Evolutionary conservation across 2,113 vertebrate species (phyloP), one percentile per base, ranked within the genome.

Genomic region (Tragelaphus scriptus): DNA sequence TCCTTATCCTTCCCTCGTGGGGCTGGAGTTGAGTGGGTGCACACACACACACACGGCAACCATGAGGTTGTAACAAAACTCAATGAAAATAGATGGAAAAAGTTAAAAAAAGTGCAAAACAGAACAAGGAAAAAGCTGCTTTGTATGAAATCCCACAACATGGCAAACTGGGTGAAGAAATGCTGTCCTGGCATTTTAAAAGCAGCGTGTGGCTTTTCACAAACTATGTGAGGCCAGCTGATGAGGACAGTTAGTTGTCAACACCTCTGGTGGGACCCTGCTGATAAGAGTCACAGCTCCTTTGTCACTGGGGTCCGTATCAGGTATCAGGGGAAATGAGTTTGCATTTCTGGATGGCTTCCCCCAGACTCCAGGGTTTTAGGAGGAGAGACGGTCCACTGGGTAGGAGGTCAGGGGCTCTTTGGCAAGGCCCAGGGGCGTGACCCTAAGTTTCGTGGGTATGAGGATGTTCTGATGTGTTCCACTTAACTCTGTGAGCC

Each of bases 191-290:
- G 71, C 3, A 4, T 19, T 44, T 44, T 13, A 56, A 85, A 61
- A 77, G 21, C 59, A 71, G 85, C 0, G 0, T 25, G 44, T 23
- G 28, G 82, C 49, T 93, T 61, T 90, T 90, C 47, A 56, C 14
- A 15, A 91, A 68, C 11, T 16, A 12, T 2, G 3, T 26, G 3
- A 80, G 88, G 88, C 63, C 40, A 5, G 51, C 13, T 49, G 59
- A 8, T 7, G 1, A 0, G 7, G 4, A 19, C 1, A 1, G 56
- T 19, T 49, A 9, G 9, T 6, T 59, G 47, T 26, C 16, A 16
- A 47, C n/a, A 71, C 5, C 49, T 89, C 30, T n/a, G n/a, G 32
- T 2, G 32, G 68, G 61, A 51, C 32, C 9, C 80, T 30, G 47
- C 47, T 82, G 63, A 65, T 2, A 3, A 61, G 59, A 68, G 56